These are phyloP conservation scores for Malurus elegans DNA, from an alignment of 2,113 vertebrate genomes.

Conservation along the genomic window DNA sequence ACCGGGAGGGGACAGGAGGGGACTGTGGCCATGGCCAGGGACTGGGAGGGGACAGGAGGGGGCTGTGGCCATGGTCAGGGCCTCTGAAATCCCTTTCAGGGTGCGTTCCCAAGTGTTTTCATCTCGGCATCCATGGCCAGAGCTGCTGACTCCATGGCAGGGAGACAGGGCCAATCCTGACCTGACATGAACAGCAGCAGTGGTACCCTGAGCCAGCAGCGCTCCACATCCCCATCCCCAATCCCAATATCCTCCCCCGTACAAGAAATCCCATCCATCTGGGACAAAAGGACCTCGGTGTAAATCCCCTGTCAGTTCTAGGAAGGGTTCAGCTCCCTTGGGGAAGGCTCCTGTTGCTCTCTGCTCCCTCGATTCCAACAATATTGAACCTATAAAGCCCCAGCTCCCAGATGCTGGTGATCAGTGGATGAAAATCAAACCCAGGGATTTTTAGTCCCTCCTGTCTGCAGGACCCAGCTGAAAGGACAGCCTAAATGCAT, in stretches of 20 bases:
- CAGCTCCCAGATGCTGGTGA: neutral
- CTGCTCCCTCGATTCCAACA: neutral
- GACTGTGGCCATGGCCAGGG: accelerated
- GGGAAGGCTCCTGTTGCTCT: neutral
- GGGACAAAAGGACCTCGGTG: neutral
- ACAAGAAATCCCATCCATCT: neutral
- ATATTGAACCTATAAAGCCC: accelerated
- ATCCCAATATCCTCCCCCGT: neutral
- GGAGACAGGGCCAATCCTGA: neutral
- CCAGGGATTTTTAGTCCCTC: neutral
- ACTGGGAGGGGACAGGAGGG: too few relatives aligned
- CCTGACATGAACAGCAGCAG: neutral
- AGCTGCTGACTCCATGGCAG: neutral
- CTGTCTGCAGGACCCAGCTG: neutral
- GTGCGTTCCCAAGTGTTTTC: neutral
- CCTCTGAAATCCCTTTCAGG: neutral
- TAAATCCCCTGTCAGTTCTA: neutral
- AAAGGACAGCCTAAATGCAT: neutral
- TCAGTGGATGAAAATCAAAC: neutral
- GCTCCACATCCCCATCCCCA: too few relatives aligned
- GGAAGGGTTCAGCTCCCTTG: neutral
- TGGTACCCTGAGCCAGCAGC: neutral
- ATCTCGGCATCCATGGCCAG: neutral
- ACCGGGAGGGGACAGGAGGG: accelerated
- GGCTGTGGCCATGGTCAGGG: neutral